Conservation (phyloP, 2,113 vertebrate species). For the Psettodes erumei region DNA sequence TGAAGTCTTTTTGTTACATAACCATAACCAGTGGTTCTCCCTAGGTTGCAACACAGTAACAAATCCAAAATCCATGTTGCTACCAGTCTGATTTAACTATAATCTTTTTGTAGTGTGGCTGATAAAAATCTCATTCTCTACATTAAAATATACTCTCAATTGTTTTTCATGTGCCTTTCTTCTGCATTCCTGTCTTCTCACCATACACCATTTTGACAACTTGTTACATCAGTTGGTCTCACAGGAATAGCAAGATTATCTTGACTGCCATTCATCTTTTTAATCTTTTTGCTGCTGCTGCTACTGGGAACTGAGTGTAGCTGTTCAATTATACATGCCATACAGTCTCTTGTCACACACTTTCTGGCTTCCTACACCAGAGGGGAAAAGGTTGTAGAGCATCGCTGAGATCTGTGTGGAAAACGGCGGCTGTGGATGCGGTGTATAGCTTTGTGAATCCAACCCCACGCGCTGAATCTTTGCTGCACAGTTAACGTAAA, state of each 20-base stretch:
- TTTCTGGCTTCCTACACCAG: constrained; percentile 15
- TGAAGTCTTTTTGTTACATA: no score
- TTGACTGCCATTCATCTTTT: constrained; percentile 62
- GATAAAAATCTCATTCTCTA: neutral
- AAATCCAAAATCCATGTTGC: neutral
- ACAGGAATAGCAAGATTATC: constrained; percentile 58
- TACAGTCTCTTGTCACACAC: constrained; percentile 52
- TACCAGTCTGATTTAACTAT: neutral
- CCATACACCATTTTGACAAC: constrained; percentile 59
- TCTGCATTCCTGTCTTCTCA: constrained; percentile 8
- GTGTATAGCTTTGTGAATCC: constrained; percentile 16
- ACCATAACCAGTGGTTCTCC: no score
- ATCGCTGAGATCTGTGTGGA: constrained; percentile 20
- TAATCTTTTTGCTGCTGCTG: constrained; percentile 60
- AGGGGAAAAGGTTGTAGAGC: constrained; percentile 7
- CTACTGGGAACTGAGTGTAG: constrained; percentile 58
- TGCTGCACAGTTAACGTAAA: constrained; percentile 14
- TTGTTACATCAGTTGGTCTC: constrained; percentile 68
- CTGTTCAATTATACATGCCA: constrained; percentile 68
- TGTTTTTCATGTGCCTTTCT: neutral
- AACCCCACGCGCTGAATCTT: neutral
- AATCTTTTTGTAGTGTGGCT: neutral
- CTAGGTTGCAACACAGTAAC: neutral
- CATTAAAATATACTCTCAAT: constrained; percentile 4
- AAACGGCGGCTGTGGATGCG: neutral